These are phyloP conservation scores for Phallusia fumigata DNA, from an alignment of 23 tunicate species.

Conservation along the genomic window DNA sequence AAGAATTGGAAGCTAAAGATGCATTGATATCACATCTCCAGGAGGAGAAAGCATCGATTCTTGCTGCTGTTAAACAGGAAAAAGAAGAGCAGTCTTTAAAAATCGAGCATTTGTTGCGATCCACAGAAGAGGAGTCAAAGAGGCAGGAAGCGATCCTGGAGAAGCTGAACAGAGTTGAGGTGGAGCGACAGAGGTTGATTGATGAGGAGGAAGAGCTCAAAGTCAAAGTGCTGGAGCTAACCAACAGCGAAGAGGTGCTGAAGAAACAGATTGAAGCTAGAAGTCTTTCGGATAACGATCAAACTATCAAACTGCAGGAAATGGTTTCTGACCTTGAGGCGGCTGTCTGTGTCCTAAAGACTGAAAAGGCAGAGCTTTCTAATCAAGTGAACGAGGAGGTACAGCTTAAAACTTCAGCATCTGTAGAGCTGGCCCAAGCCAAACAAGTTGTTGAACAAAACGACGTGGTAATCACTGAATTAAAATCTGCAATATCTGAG, in stretches of 20 bases:
- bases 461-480: neutral
- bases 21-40: neutral
- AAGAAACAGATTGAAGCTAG: neutral
- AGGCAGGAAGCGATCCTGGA: conserved; percentile 4
- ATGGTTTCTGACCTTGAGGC: neutral
- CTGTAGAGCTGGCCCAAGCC: neutral
- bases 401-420: neutral
- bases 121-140: neutral
- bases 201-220: neutral
- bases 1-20: neutral
- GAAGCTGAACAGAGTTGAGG: neutral
- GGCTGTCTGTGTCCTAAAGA: neutral
- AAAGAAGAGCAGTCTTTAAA: neutral
- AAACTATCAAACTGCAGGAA: neutral
- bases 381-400: neutral
- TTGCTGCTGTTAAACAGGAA: neutral
- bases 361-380: neutral
- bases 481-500: neutral
- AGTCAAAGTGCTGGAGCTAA: neutral
- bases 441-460: neutral
- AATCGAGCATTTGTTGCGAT: neutral
- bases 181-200: neutral
- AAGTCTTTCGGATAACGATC: neutral
- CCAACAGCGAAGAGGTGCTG: neutral
- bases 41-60: neutral